Evolutionary conservation across 1,140 invertebrate genomes (phyloP), one percentile per base, ranked within the genome.

Genomic region (Pseudomyrmex concolor): DNA sequence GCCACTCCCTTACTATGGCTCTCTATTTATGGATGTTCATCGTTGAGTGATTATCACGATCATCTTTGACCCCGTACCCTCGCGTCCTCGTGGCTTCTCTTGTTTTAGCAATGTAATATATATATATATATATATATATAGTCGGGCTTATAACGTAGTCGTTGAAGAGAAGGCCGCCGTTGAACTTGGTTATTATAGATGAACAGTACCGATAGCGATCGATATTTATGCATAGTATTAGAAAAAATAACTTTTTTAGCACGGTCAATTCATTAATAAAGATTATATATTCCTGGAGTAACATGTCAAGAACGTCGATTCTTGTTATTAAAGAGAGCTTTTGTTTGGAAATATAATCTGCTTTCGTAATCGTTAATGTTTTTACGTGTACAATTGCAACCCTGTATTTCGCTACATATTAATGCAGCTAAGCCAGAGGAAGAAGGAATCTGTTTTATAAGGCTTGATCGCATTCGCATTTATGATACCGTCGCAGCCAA

Each of bases 101-200:
- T 45, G 59, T 57, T 83, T 71, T 55, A 66, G 13, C 70, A 51
- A n/a, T 17, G 70, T 15, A 55, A 63, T 50, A 60, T 22, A 63
- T 59, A 70, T n/a, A 34, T 34, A 34, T 34, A 64, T 50, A 60
- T 22, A 63, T 59, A 70, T n/a, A 34, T 34, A 34, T 34, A 7
- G 12, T 57, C 81, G 73, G 68, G 84, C 70, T 62, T 84, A 57
- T 25, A 55, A 22, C 63, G 63, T 13, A 25, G 12, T 55, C 15
- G 48, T 43, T 62, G 57, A 34, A 34, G 70, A 73, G 63, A 83
- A 86, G 63, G 59, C 59, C 84, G 57, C 74, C 70, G 81, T 87
- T 84, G 86, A 87, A 87, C 86, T 87, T 87, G 86, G 71, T 86
- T 85, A 76, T 87, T 70, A 86, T 81, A 81, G 85, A 72, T 78